Evolutionary conservation across 2,113 vertebrate species (phyloP).

Genomic region (Dasyornis broadbenti): DNA sequence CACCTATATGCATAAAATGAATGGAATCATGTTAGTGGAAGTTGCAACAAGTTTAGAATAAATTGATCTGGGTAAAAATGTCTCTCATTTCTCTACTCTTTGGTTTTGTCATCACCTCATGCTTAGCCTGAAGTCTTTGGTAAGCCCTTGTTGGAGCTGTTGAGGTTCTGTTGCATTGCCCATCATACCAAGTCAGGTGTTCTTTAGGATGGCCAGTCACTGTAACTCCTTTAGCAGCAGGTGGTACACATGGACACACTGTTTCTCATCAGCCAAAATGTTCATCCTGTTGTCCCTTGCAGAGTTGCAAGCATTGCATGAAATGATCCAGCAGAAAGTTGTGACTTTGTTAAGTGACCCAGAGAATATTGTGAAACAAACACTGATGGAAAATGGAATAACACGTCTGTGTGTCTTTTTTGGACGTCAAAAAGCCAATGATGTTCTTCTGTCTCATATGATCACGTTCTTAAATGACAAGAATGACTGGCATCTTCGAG

Average conservation of each 20-base stretch:
- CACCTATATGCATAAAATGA: not conserved
- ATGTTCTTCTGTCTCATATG: conserved; percentile 96
- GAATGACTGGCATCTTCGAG: conserved; percentile 97
- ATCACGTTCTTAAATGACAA: conserved; percentile 99
- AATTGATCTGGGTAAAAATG: not conserved
- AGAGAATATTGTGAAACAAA: conserved; percentile 97
- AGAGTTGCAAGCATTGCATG: conserved; percentile 97
- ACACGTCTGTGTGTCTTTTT: conserved; percentile 97
- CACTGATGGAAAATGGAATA: conserved; percentile 97
- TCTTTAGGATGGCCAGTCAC: not conserved
- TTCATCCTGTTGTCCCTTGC: not conserved
- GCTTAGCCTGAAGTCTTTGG: not conserved
- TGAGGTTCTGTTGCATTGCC: not conserved
- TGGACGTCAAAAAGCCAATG: conserved; percentile 96
- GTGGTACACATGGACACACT: rapidly evolving
- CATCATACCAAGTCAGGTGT: rapidly evolving
- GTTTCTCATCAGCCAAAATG: not conserved
- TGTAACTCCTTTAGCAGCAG: not conserved
- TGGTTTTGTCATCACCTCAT: not conserved
- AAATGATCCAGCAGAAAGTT: conserved; percentile 99
- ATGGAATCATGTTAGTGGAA: not conserved
- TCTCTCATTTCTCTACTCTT: not conserved
- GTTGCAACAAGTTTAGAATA: not conserved
- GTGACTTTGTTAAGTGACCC: conserved; percentile 96
- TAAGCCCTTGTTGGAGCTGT: not conserved